Evolutionary conservation across 37 sponge, comb jelly and placozoan species (phyloP).

Genomic region (Ephydatia muelleri): DNA sequence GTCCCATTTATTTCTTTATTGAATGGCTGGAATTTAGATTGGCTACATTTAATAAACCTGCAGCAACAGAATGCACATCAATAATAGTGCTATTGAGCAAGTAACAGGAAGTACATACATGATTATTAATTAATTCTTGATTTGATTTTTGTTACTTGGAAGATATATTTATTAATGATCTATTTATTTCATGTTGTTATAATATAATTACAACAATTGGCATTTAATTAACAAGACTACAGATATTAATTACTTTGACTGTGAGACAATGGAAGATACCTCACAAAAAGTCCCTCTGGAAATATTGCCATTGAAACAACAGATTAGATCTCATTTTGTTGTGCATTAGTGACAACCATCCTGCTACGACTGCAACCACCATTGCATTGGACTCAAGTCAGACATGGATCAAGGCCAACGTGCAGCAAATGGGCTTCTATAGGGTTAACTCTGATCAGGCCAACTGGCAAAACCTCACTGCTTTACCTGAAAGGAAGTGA

Average conservation of each 20-base stretch:
- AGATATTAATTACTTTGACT: background rate
- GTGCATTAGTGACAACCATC: background rate
- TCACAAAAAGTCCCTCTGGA: conserved; percentile 33
- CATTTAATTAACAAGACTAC: too few species aligned
- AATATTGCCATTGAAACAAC: background rate
- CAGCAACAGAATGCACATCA: too few species aligned
- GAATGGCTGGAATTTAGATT: too few species aligned
- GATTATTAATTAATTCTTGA: too few species aligned
- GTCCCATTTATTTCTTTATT: too few species aligned
- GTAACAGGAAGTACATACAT: too few species aligned
- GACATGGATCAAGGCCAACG: conserved; percentile 79
- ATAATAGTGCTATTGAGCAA: too few species aligned
- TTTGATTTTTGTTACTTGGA: too few species aligned
- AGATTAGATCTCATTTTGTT: background rate
- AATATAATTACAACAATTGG: too few species aligned
- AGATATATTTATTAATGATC: too few species aligned
- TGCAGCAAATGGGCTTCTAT: conserved; percentile 65
- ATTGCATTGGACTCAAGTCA: background rate
- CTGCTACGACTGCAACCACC: background rate
- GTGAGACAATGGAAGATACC: conserved; percentile 74
- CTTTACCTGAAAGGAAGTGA: conserved; percentile 25
- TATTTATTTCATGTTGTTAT: too few species aligned
- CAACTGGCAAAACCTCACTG: conserved; percentile 61
- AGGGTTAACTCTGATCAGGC: conserved; percentile 80
- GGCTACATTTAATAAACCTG: too few species aligned